Percentiles rank a stretch among this genome's conserved stretches.
Evolutionary conservation across 2,113 vertebrate genomes (phyloP).

Genomic region (Chelonoidis abingdonii): DNA sequence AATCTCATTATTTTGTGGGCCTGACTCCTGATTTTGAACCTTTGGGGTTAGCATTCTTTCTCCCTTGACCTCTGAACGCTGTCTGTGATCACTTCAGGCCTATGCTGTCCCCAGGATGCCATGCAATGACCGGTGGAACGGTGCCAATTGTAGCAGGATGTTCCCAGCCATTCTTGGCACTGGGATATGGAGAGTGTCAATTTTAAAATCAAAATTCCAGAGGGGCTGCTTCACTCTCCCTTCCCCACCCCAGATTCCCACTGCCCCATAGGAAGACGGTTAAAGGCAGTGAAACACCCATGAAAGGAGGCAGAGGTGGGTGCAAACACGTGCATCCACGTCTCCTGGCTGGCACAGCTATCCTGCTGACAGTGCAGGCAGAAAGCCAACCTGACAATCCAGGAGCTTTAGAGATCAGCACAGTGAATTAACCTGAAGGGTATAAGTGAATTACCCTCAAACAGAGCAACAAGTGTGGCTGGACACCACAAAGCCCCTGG

Average conservation of each 20-base stretch:
- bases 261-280: not conserved
- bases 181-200: not conserved
- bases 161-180: not conserved
- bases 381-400: conserved; percentile 39
- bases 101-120: not conserved
- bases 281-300: not conserved
- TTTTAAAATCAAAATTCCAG: not conserved
- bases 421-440: conserved; percentile 52
- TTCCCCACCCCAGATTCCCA: not conserved
- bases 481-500: not conserved
- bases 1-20: not conserved
- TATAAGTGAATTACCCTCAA: conserved; percentile 21
- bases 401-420: rapidly evolving
- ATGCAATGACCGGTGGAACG: rapidly evolving
- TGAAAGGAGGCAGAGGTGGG: not conserved
- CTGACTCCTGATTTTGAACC: not conserved
- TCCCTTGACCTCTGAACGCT: not conserved
- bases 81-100: not conserved
- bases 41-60: not conserved
- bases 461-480: rapidly evolving
- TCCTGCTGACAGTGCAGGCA: not conserved
- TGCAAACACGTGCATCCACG: conserved; percentile 26
- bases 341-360: not conserved
- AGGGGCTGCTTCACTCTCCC: not conserved
- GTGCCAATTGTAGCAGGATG: not conserved